phyloP scores from a whole-genome alignment of 2,113 vertebrate genomes.

The Dicerorhinus sumatrensis region DNA sequence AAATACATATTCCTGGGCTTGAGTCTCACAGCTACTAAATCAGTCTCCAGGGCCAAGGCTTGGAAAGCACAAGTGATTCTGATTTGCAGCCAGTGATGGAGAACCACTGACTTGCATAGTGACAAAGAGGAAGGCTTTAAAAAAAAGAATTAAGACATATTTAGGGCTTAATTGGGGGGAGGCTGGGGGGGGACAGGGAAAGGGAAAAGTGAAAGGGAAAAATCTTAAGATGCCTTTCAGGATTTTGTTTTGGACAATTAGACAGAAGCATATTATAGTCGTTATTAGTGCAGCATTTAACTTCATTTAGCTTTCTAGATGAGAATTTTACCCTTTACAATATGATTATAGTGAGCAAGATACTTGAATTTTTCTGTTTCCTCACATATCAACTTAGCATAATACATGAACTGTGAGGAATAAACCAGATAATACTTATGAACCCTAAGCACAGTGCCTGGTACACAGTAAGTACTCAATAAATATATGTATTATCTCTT shows the following conservation, averaged over 20 bases:
- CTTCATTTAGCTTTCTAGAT: not conserved
- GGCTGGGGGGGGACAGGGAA: too few species aligned
- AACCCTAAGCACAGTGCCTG: not conserved
- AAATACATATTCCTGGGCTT: not conserved
- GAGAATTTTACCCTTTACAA: not conserved
- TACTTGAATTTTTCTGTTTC: not conserved
- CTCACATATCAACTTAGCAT: not conserved
- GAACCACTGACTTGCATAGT: not conserved
- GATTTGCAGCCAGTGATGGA: not conserved
- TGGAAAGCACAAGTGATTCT: not conserved
- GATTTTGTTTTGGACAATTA: not conserved
- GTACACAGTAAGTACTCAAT: not conserved
- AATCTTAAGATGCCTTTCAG: not conserved
- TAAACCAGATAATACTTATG: slow-evolving; percentile 3
- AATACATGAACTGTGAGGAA: not conserved
- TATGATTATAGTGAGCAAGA: not conserved
- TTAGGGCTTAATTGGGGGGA: not conserved
- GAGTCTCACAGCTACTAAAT: not conserved
- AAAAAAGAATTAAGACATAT: not conserved
- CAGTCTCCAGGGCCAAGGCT: not conserved
- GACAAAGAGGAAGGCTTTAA: not conserved
- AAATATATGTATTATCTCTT: not conserved
- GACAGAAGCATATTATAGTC: not conserved
- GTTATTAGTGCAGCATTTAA: not conserved
- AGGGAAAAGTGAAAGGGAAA: not conserved